Evolutionary conservation across 2,888 invertebrate genomes (phyloP).

Genomic region (Lasioglossum figueresi): DNA sequence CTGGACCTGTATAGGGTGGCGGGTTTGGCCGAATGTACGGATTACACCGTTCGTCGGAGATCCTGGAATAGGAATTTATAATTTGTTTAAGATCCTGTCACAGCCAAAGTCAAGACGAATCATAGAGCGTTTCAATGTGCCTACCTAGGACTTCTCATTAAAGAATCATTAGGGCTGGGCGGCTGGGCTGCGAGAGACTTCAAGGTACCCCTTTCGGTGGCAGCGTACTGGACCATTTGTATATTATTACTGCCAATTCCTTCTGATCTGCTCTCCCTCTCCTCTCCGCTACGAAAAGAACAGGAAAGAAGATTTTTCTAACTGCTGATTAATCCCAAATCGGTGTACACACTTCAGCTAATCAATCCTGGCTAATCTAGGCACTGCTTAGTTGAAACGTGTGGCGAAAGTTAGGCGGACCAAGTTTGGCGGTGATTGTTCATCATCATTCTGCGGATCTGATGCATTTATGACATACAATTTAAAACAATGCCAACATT

Average conservation of each 20-base stretch:
- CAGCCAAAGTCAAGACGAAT: background rate
- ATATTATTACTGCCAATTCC: conserved; percentile 82
- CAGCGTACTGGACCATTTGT: conserved; percentile 88
- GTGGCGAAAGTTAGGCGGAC: background rate
- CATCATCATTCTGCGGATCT: background rate
- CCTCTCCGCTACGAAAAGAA: conserved; percentile 70
- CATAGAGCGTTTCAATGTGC: background rate
- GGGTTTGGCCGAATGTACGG: conserved; percentile 85
- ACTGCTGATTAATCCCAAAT: background rate
- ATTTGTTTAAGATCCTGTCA: background rate
- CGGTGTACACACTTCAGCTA: background rate
- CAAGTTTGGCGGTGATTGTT: no score
- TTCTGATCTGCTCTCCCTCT: conserved; percentile 83
- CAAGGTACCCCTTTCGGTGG: conserved; percentile 86
- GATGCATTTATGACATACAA: background rate
- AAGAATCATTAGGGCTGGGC: conserved; percentile 78
- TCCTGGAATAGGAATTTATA: conserved; percentile 65
- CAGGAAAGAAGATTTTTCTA: background rate
- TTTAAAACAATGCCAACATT: background rate
- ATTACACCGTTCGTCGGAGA: conserved; percentile 78
- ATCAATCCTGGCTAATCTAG: background rate
- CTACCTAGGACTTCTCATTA: conserved; percentile 80
- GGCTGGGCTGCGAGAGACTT: conserved; percentile 86
- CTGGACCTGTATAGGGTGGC: conserved; percentile 86
- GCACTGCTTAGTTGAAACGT: background rate